These are phyloP conservation scores for Caenorhabditis sp. DNA, from an alignment of 2,888 invertebrate species.

Conservation along the genomic window DNA sequence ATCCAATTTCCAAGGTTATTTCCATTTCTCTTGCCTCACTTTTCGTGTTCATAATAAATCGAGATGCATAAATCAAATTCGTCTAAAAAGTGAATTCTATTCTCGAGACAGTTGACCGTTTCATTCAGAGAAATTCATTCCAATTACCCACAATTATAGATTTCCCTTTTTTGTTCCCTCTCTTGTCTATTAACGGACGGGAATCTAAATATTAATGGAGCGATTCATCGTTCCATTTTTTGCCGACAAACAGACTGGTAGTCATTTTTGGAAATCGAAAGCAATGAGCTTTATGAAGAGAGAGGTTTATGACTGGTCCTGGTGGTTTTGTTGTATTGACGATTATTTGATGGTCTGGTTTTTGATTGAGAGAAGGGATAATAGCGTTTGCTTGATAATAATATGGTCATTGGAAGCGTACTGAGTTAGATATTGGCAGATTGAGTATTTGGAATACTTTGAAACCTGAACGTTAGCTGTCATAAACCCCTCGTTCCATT, in stretches of 20 bases:
- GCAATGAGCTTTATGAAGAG: constrained; percentile 31
- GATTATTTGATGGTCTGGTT: constrained; percentile 45
- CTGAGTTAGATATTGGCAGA: too few species aligned
- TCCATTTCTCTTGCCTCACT: constrained; percentile 14
- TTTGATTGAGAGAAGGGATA: neutral
- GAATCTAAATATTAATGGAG: constrained; percentile 50
- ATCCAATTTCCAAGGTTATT: constrained; percentile 31
- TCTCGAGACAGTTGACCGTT: constrained; percentile 33
- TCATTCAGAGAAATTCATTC: constrained; percentile 32
- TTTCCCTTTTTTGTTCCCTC: constrained; percentile 12
- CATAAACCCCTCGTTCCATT: neutral
- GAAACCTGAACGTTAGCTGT: neutral
- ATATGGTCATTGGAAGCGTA: neutral
- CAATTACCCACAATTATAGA: constrained; percentile 46
- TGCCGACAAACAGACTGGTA: constrained; percentile 22
- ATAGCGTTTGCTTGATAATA: neutral
- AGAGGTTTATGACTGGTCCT: constrained; percentile 36
- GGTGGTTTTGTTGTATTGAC: constrained; percentile 16
- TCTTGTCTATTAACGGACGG: constrained; percentile 38
- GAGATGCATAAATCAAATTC: constrained; percentile 36
- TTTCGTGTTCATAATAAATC: constrained; percentile 51
- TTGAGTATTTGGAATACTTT: too few species aligned
- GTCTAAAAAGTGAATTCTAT: constrained; percentile 23
- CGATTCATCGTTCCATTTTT: constrained; percentile 36
- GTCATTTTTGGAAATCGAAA: constrained; percentile 52